Evolutionary conservation across 2,888 invertebrate species (phyloP).

Genomic region (Eudiplozoon nipponicum): DNA sequence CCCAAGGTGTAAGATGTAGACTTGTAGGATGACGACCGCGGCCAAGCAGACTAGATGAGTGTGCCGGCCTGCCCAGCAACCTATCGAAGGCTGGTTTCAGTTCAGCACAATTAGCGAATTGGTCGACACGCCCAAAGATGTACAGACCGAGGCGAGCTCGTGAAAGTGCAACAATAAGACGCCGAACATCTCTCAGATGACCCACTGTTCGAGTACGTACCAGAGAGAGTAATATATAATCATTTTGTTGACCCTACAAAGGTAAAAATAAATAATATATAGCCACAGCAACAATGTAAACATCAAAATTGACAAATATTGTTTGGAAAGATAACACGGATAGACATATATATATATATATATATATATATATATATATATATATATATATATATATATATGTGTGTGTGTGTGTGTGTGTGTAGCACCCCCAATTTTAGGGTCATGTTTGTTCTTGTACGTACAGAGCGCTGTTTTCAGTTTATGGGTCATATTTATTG

Average conservation of each 20-base stretch:
- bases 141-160: slow-evolving; percentile 77
- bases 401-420: no score
- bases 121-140: slow-evolving; percentile 56
- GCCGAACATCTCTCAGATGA: slow-evolving; percentile 68
- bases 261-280: background rate
- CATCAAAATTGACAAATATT: no score
- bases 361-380: no score
- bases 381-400: background rate
- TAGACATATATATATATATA: no score
- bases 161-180: slow-evolving; percentile 85
- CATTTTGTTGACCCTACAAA: slow-evolving; percentile 81
- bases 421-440: no score
- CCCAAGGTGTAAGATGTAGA: slow-evolving; percentile 14
- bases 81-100: slow-evolving; percentile 69
- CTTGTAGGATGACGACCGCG: no score
- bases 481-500: no score
- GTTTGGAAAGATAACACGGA: no score
- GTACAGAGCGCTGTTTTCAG: no score
- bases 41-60: no score
- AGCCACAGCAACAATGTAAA: no score
- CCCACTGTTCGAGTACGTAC: slow-evolving; percentile 87
- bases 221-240: slow-evolving; percentile 69
- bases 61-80: slow-evolving; percentile 31
- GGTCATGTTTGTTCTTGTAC: no score
- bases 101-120: slow-evolving; percentile 85